Conservation (phyloP, 2,797 vertebrate species). For the Sebastes minor region DNA sequence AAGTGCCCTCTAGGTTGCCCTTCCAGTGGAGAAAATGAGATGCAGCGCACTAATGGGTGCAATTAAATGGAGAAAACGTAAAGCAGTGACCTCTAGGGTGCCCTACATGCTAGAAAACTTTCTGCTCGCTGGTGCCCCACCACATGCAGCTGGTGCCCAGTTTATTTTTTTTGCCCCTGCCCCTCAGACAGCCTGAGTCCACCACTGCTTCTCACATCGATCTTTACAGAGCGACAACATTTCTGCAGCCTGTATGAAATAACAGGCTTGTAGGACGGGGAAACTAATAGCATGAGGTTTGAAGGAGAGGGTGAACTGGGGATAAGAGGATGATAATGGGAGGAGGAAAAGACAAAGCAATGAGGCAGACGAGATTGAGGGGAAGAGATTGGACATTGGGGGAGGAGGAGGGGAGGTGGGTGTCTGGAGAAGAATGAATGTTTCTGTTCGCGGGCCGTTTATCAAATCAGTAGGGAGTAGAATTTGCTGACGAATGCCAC, state of each 20-base stretch:
- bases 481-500: constrained; percentile 70
- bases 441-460: constrained; percentile 67
- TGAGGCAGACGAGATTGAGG: constrained; percentile 33
- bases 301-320: constrained; percentile 23
- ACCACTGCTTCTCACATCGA: not conserved
- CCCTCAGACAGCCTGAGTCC: too few species aligned
- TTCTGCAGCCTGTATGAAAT: not conserved
- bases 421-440: constrained; percentile 63
- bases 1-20: too few species aligned
- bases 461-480: constrained; percentile 69
- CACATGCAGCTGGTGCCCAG: too few species aligned
- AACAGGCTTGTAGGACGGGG: not conserved
- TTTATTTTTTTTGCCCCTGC: too few species aligned
- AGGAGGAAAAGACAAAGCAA: constrained; percentile 3
- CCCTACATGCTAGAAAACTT: too few species aligned
- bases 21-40: too few species aligned
- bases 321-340: constrained; percentile 22
- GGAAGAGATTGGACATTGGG: constrained; percentile 45
- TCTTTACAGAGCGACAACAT: not conserved
- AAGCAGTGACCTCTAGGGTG: too few species aligned
- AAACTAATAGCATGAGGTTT: constrained; percentile 7
- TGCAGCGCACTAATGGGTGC: too few species aligned
- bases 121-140: too few species aligned
- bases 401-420: constrained; percentile 9
- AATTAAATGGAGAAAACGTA: too few species aligned